Evolutionary conservation across 2,888 invertebrate species (phyloP), one percentile per base, ranked within the genome.

Genomic region (Zootermopsis nevadensis): DNA sequence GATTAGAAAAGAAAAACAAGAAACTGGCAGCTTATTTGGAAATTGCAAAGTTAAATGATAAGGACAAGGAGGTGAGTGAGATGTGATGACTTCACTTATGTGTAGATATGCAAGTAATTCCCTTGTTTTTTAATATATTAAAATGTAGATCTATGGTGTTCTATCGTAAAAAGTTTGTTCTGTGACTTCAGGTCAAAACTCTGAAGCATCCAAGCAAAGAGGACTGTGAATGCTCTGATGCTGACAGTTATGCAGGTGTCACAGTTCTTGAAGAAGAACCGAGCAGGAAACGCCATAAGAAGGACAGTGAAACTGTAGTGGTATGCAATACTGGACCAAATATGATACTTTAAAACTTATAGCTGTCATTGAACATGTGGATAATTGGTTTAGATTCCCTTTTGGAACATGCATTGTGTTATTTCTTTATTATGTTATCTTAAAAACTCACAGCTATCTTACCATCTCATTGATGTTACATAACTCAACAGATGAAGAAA

Each of bases 1-100:
- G 93, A 84, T 89, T 91, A 84, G 93, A 93, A 87, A 93, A 92
- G 85, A 94, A 93, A 87, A 92, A 92, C 87, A 92, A 91, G 87
- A 94, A 93, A 89, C 90, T 93, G 88, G 91, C 91, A 8, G 93
- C 94, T 1, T 89, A 93, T 84, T 89, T 93, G 19, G 91, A 92
- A 87, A 89, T 94, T 80, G 90, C 92, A 60, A 91, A 92, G 88
- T 89, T 93, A 82, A 94, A 94, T 87, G 93, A 93, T 86, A 90
- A 90, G 85, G 93, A 93, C 87, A 90, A 91, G 85, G 88, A 88
- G 86, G 86, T 86, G 82, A 83, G 81, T 60, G 33, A n/a, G n/a
- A 60, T 6, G 15, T n/a, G n/a, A n/a, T 48, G 8, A 15, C 48
- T 27, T 60, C 15, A 60, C 60, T n/a, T 60, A 42, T 42, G 38